These are phyloP conservation scores for Lithophane socia DNA, from an alignment of 2,888 invertebrate genomes.

Conservation along the genomic window DNA sequence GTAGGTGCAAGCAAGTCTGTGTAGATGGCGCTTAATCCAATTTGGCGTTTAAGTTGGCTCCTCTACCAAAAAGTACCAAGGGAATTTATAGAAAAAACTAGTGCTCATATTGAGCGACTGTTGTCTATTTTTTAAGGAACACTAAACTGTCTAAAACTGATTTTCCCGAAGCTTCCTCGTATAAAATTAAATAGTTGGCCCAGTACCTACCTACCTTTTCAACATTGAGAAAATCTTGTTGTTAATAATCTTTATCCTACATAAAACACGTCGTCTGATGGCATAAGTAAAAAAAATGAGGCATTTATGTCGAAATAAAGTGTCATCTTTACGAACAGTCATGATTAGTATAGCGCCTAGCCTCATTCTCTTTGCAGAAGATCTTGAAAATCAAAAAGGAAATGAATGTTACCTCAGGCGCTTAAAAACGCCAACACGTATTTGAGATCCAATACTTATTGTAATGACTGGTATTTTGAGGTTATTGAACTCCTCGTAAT, in stretches of 20 bases:
- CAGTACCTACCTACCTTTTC: not conserved
- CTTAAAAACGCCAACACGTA: not conserved
- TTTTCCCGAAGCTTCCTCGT: not conserved
- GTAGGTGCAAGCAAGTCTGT: not conserved
- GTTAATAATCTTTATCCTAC: not conserved
- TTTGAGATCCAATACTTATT: not conserved
- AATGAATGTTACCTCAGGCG: conserved; percentile 20
- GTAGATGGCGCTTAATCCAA: conserved; percentile 43
- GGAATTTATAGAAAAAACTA: not conserved
- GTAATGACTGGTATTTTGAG: not conserved
- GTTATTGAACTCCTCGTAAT: not conserved
- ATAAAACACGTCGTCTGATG: no score
- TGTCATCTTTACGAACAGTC: not conserved
- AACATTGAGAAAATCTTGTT: not conserved
- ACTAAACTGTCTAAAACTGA: not conserved
- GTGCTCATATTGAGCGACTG: not conserved
- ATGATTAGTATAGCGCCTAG: conserved; percentile 20
- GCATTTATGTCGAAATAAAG: no score
- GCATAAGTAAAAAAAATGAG: not conserved
- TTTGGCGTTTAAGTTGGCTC: not conserved
- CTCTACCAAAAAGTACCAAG: not conserved
- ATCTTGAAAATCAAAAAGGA: not conserved
- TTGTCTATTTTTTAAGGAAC: not conserved
- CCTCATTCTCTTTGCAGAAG: not conserved
- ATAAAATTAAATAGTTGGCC: not conserved